A percentile compares a stretch with the other conserved stretches of the same genome.
These are phyloP conservation scores for Brachionus koreanus DNA, from an alignment of 1,140 invertebrate species.

Conservation along the genomic window DNA sequence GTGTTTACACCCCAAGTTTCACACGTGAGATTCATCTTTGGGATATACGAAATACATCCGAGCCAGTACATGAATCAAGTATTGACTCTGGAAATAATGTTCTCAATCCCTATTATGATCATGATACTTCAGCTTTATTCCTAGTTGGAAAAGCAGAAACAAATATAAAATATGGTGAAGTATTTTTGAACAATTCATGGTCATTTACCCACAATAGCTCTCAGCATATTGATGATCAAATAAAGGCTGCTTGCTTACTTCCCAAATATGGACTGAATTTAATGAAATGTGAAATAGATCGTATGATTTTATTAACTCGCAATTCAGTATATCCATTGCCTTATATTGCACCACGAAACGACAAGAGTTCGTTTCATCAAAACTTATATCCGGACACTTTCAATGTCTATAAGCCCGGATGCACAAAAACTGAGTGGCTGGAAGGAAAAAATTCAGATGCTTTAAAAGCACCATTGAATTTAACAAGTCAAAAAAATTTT, in stretches of 20 bases:
- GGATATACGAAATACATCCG: conserved; percentile 74
- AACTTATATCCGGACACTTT: conserved; percentile 84
- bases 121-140: conserved; percentile 88
- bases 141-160: conserved; percentile 65
- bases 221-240: conserved; percentile 63
- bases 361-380: conserved; percentile 67
- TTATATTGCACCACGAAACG: conserved; percentile 81
- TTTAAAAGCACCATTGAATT: conserved; percentile 3
- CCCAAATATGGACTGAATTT: conserved; percentile 85
- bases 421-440: conserved; percentile 71
- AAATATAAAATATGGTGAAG: conserved; percentile 19
- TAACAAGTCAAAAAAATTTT: neutral
- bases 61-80: conserved; percentile 72
- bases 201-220: conserved; percentile 44
- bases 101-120: conserved; percentile 80
- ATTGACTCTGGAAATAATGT: conserved; percentile 82
- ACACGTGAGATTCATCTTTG: conserved; percentile 78
- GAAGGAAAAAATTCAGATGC: conserved; percentile 49
- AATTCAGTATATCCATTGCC: conserved; percentile 81
- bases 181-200: conserved; percentile 2
- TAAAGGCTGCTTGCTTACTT: conserved; percentile 81
- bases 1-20: conserved; percentile 65
- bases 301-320: conserved; percentile 76
- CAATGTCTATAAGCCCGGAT: conserved; percentile 71
- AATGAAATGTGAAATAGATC: conserved; percentile 89